Conservation (phyloP, 2,113 vertebrate genomes). For the Ctenodactylus gundi region DNA sequence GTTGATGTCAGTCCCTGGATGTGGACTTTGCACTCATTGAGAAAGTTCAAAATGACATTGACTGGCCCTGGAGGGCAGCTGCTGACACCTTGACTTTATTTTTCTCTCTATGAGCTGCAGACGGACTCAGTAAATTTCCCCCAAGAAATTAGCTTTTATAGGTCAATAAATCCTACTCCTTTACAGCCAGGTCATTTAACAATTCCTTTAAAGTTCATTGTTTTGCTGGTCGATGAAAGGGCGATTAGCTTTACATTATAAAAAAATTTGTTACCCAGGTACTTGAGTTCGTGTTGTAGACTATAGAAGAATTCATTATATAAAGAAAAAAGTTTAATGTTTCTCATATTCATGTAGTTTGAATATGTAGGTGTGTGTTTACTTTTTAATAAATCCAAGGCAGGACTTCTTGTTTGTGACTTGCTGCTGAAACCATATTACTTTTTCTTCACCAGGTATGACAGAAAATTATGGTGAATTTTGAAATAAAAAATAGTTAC, state of each 20-base stretch:
- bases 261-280: conserved; percentile 8
- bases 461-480: no score
- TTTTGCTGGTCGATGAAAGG: conserved; percentile 24
- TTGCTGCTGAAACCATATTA: neutral
- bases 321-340: neutral
- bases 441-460: no score
- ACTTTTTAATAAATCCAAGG: neutral
- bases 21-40: neutral
- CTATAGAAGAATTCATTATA: neutral
- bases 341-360: neutral
- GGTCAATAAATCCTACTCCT: conserved; percentile 10
- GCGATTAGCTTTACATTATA: conserved; percentile 22
- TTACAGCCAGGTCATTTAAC: conserved; percentile 24
- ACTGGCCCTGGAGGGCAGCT: neutral
- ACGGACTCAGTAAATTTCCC: neutral
- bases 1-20: neutral
- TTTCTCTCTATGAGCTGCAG: neutral
- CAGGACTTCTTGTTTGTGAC: neutral
- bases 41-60: conserved; percentile 16
- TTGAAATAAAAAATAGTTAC: no score
- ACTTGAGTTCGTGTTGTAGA: neutral
- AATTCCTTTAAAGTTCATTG: conserved; percentile 3
- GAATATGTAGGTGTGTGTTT: neutral
- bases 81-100: neutral
- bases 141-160: neutral